These are phyloP conservation scores for Campoletis raptor DNA, from an alignment of 2,888 invertebrate species.

Conservation along the genomic window DNA sequence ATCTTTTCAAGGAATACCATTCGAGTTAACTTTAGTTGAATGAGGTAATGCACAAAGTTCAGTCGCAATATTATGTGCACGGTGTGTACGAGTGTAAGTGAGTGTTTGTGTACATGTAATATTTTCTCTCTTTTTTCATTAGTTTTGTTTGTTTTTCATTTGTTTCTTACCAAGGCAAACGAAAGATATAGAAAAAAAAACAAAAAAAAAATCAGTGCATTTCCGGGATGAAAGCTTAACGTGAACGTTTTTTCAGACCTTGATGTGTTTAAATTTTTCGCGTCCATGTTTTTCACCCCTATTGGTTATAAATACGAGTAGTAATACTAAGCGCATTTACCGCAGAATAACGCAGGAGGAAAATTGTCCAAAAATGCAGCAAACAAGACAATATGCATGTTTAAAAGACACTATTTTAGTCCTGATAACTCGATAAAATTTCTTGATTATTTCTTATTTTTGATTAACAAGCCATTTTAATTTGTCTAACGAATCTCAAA, in stretches of 20 bases:
- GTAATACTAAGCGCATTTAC: constrained; percentile 80
- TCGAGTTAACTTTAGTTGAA: constrained; percentile 82
- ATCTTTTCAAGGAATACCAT: constrained; percentile 75
- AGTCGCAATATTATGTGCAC: constrained; percentile 78
- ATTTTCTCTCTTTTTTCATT: constrained; percentile 39
- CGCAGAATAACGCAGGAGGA: constrained; percentile 79
- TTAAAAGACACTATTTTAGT: constrained; percentile 10
- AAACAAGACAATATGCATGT: constrained; percentile 7
- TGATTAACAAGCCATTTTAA: background rate
- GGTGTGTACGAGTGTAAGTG: constrained; percentile 37
- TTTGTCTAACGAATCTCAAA: constrained; percentile 16
- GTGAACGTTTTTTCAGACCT: constrained; percentile 58
- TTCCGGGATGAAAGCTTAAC: constrained; percentile 68
- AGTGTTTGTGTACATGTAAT: constrained; percentile 35
- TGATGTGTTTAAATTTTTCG: constrained; percentile 10
- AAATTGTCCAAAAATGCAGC: constrained; percentile 71
- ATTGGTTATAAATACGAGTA: constrained; percentile 73
- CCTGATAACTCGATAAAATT: background rate
- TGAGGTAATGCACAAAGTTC: constrained; percentile 81
- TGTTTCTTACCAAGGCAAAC: constrained; percentile 68
- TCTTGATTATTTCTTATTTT: constrained; percentile 18
- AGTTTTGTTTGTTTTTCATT: constrained; percentile 27
- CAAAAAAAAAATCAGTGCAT: constrained; percentile 39
- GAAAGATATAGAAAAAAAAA: constrained; percentile 21
- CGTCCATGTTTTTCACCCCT: constrained; percentile 21